phyloP scores from a whole-genome alignment of 2,113 vertebrate species.

The Boulengeromyrus knoepffleri region DNA sequence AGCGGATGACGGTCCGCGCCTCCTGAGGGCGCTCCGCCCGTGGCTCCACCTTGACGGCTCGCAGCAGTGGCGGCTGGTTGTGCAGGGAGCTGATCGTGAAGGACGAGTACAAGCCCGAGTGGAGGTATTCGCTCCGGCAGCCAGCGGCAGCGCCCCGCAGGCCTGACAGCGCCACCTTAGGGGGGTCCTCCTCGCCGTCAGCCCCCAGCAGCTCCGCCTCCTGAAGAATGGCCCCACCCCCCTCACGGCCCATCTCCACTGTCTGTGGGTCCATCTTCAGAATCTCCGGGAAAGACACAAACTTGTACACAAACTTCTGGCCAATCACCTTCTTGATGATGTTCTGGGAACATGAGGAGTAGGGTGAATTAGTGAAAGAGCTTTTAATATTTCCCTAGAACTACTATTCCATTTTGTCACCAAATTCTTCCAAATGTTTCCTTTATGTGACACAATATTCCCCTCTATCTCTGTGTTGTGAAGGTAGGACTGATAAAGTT shows the following conservation, averaged over 20 bases:
- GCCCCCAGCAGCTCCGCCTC: constrained; percentile 62
- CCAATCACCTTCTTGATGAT: constrained; percentile 90
- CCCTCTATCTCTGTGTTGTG: background rate
- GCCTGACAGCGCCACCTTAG: constrained; percentile 64
- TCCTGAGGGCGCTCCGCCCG: constrained; percentile 56
- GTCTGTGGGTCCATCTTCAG: constrained; percentile 80
- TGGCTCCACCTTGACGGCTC: constrained; percentile 80
- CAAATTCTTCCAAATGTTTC: background rate
- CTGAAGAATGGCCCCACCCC: constrained; percentile 71
- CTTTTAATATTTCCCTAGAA: background rate
- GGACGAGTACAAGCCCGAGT: constrained; percentile 81
- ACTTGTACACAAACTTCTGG: constrained; percentile 88
- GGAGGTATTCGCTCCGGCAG: constrained; percentile 76
- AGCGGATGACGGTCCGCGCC: constrained; percentile 85
- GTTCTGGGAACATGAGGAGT: constrained; percentile 58
- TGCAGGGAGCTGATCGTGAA: constrained; percentile 84
- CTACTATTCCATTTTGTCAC: background rate
- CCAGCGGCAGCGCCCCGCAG: constrained; percentile 57
- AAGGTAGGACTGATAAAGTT: background rate
- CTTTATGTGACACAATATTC: background rate
- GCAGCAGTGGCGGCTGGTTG: constrained; percentile 64
- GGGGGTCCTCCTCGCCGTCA: constrained; percentile 55
- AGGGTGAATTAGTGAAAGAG: background rate
- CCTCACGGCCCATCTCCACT: constrained; percentile 72
- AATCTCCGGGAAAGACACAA: constrained; percentile 84